A percentile compares a stretch with the other conserved stretches of the same genome.
These are phyloP conservation scores for Danionella cerebrum DNA, from an alignment of 2,113 vertebrate species.

Conservation along the genomic window DNA sequence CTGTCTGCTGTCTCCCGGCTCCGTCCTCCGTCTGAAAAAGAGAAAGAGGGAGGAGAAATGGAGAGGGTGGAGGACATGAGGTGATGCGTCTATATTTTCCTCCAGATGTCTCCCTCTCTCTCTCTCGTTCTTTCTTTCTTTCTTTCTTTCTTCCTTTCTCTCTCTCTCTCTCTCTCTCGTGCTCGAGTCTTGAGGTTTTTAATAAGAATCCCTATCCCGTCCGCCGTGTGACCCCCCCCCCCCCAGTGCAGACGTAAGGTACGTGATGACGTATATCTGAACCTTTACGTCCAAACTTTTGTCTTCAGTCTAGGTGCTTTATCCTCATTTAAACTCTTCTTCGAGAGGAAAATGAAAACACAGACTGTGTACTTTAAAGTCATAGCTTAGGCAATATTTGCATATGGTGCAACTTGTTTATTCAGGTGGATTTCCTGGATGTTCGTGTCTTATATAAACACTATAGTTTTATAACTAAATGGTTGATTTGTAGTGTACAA, in stretches of 20 bases:
- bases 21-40: background rate
- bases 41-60: background rate
- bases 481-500: too few relatives aligned
- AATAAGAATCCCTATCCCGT: too few relatives aligned
- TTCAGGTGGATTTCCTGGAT: background rate
- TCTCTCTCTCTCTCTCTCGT: background rate
- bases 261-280: background rate
- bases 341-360: background rate
- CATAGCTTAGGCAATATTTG: background rate
- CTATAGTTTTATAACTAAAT: too few relatives aligned
- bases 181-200: too few relatives aligned
- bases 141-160: slow-evolving; percentile 20
- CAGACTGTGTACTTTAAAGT: background rate
- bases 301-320: background rate
- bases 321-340: background rate
- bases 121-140: slow-evolving; percentile 3
- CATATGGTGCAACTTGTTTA: background rate
- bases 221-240: slow-evolving; percentile 8
- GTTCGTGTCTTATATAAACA: background rate
- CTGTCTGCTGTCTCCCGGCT: slow-evolving; percentile 54
- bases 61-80: slow-evolving; percentile 22
- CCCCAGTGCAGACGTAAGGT: background rate
- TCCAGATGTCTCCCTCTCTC: slow-evolving; percentile 40
- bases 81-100: slow-evolving; percentile 15
- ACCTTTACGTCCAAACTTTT: background rate